Evolutionary conservation across 2,888 invertebrate species (phyloP).

Genomic region (Eudemis profundana): DNA sequence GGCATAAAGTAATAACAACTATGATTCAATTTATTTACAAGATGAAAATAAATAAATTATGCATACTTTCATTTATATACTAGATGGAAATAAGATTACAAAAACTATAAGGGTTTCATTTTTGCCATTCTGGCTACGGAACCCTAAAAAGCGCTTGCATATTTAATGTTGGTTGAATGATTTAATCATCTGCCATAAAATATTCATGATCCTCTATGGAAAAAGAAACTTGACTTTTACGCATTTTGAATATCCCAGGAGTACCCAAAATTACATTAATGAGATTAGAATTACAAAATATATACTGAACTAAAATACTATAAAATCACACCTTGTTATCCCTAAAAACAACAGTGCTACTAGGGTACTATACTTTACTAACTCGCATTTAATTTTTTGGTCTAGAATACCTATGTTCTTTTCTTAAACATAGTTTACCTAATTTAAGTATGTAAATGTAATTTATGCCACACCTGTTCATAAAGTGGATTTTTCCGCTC

Average conservation of each 20-base stretch:
- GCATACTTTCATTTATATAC: constrained; percentile 17
- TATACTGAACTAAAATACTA: constrained; percentile 22
- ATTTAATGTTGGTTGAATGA: background rate
- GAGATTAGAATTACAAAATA: background rate
- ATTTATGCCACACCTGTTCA: too few species aligned
- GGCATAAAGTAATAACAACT: constrained; percentile 38
- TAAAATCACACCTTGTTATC: background rate
- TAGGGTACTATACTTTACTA: background rate
- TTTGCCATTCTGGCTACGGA: too few species aligned
- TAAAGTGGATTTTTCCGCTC: too few species aligned
- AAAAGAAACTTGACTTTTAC: too few species aligned
- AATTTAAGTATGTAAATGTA: constrained; percentile 18
- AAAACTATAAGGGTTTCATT: too few species aligned
- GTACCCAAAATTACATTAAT: background rate
- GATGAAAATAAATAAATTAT: constrained; percentile 41
- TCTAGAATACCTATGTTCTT: constrained; percentile 1
- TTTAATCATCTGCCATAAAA: background rate
- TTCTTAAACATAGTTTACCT: constrained; percentile 13
- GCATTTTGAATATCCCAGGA: too few species aligned
- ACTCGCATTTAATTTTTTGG: constrained; percentile 3
- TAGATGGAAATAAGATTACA: constrained; percentile 3
- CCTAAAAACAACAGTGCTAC: too few species aligned
- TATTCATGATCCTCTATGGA: background rate
- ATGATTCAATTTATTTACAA: constrained; percentile 50
- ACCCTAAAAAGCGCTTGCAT: background rate